Percentiles rank a stretch among this genome's conserved stretches.
These are phyloP conservation scores for Cylas formicarius DNA, from an alignment of 1,140 invertebrate genomes.

Conservation along the genomic window DNA sequence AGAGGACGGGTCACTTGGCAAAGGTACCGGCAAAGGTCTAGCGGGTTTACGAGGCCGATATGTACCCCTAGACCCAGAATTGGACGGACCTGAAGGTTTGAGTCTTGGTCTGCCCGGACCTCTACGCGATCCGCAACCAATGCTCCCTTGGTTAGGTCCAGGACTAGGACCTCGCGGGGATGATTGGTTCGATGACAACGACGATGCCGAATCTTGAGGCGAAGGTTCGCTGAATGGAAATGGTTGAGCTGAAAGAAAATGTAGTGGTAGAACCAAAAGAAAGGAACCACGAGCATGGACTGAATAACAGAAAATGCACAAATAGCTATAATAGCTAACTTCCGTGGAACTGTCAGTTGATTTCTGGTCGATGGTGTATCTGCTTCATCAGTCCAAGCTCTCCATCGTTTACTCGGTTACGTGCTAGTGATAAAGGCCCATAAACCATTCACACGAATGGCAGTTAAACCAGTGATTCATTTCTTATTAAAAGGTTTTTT, in stretches of 20 bases:
- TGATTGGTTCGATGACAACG: constrained; percentile 24
- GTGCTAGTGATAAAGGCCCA: too few species aligned
- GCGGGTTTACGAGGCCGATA: constrained; percentile 50
- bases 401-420: too few species aligned
- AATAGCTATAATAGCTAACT: too few species aligned
- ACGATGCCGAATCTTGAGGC: constrained; percentile 20
- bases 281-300: too few species aligned
- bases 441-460: too few species aligned
- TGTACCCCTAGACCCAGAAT: constrained; percentile 50
- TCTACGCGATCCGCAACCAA: constrained; percentile 40
- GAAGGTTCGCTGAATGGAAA: constrained; percentile 18
- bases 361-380: too few species aligned
- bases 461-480: too few species aligned
- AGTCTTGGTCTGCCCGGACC: constrained; percentile 71
- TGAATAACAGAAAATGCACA: too few species aligned
- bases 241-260: constrained; percentile 13
- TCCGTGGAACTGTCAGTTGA: too few species aligned
- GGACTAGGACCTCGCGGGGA: constrained; percentile 19
- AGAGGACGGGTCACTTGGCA: constrained; percentile 38
- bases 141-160: constrained; percentile 2
- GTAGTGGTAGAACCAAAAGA: too few species aligned
- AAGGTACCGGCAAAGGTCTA: constrained; percentile 52
- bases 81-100: constrained; percentile 54
- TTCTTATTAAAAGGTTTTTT: too few species aligned
- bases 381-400: too few species aligned